Evolutionary conservation across 2,113 vertebrate species (phyloP).

Genomic region (Onychostoma macrolepis): DNA sequence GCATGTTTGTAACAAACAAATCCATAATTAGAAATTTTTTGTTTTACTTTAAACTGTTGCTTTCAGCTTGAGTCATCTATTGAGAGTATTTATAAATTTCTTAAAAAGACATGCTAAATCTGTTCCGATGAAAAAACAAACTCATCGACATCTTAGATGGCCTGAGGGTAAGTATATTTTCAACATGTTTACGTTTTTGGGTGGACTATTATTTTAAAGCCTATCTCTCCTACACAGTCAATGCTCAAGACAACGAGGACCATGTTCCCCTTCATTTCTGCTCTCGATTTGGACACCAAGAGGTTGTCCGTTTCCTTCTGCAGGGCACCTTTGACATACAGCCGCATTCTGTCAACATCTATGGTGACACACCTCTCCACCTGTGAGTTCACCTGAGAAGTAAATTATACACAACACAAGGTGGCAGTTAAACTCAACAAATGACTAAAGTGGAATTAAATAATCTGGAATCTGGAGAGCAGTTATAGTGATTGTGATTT

Average conservation of each 20-base stretch:
- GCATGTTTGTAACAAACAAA: too few species aligned
- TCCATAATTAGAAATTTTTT: too few species aligned
- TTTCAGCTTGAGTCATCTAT: too few species aligned
- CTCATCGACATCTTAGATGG: too few species aligned
- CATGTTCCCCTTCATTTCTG: constrained; percentile 93
- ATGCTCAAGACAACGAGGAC: constrained; percentile 92
- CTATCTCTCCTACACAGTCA: constrained; percentile 75
- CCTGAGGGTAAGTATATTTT: too few species aligned
- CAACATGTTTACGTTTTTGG: background rate
- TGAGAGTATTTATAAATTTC: too few species aligned
- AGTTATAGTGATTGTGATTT: background rate
- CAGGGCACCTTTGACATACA: constrained; percentile 83
- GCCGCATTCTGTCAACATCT: constrained; percentile 92
- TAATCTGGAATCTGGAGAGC: background rate
- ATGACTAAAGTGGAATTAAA: background rate
- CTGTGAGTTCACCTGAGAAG: constrained; percentile 77
- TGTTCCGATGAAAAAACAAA: too few species aligned
- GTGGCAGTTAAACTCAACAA: constrained; percentile 22
- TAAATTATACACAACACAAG: background rate
- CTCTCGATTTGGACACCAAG: constrained; percentile 87
- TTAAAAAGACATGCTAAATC: too few species aligned
- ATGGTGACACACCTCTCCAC: constrained; percentile 90
- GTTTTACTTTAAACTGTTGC: too few species aligned
- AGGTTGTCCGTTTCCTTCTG: constrained; percentile 84
- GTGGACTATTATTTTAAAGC: background rate